A percentile compares a stretch with the other conserved stretches of the same genome.
phyloP scores from a whole-genome alignment of 2,888 invertebrate genomes.

The Molorchus minor region DNA sequence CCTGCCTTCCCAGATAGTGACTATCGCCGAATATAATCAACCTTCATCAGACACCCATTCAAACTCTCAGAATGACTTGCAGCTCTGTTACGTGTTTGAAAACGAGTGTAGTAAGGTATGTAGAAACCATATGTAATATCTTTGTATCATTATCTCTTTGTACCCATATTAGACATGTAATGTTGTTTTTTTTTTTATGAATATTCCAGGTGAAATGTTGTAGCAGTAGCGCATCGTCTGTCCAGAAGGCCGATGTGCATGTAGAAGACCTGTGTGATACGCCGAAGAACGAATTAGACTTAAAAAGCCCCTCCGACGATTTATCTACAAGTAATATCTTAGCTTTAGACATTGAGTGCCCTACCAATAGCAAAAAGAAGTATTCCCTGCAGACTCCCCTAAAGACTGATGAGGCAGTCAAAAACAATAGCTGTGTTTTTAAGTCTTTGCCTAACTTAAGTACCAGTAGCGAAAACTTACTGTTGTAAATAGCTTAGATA shows the following conservation, averaged over 20 bases:
- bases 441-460: constrained; percentile 77
- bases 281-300: constrained; percentile 34
- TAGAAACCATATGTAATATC: not conserved
- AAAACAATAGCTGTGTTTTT: constrained; percentile 62
- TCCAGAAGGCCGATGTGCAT: constrained; percentile 55
- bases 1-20: constrained; percentile 66
- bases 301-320: constrained; percentile 29
- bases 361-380: constrained; percentile 54
- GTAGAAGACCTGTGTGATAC: constrained; percentile 51
- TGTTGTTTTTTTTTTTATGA: constrained; percentile 4
- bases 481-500: constrained; percentile 60
- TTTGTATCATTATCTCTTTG: not conserved
- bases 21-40: constrained; percentile 70
- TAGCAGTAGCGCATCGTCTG: constrained; percentile 50
- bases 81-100: constrained; percentile 56
- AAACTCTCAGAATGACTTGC: constrained; percentile 54
- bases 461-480: constrained; percentile 72
- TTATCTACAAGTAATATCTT: constrained; percentile 57
- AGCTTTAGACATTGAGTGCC: constrained; percentile 64
- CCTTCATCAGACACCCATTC: constrained; percentile 57
- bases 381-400: constrained; percentile 51
- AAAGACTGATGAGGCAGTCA: constrained; percentile 56
- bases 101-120: constrained; percentile 46
- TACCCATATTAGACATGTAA: not conserved
- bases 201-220: constrained; percentile 39